Evolutionary conservation across 2,888 invertebrate species (phyloP), one percentile per base, ranked within the genome.

Genomic region (Diadegma fenestrale): DNA sequence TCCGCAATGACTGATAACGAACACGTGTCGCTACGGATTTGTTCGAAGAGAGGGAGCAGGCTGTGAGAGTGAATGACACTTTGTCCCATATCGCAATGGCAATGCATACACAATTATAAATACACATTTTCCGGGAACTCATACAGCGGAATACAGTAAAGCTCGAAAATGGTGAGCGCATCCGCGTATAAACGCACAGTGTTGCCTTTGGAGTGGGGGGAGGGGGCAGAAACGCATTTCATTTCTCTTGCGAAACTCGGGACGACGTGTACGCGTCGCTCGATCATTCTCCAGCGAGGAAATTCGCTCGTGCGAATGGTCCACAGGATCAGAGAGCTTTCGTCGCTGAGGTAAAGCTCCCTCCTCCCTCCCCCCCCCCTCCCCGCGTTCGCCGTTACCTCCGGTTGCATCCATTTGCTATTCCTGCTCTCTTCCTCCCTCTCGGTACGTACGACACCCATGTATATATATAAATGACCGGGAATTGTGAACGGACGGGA

Each of bases 211-310:
- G 45, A 37, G 14, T n/a, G 22, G 22, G 48, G 51, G 37, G 41
- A 22, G 33, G 19, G 61, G 26, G 37, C 17, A 48, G 41, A 22
- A 8, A n/a, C 51, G 80, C 85, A 82, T 85, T 85, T 85, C 85
- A 82, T 85, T 85, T 82, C 79, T 85, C 76, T 85, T 68, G 81
- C 82, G 66, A 87, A 82, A 87, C 63, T 73, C 73, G 72, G 48
- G 68, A 33, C 78, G 80, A 87, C 80, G 82, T 82, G 84, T 82
- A 76, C 48, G 54, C 76, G 64, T 78, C 86, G 77, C 84, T 86
- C 86, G 81, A 86, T 86, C 84, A 88, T 86, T 82, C 80, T 82
- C 26, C 48, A 63, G 33, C 71, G 71, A 61, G 71, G 19, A 80
- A 72, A 72, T 80, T 80, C 81, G 69, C 79, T 79, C 45, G 72